Base-by-base conservation (phyloP, 2,113 vertebrate genomes). In the Nibea coibor region DNA sequence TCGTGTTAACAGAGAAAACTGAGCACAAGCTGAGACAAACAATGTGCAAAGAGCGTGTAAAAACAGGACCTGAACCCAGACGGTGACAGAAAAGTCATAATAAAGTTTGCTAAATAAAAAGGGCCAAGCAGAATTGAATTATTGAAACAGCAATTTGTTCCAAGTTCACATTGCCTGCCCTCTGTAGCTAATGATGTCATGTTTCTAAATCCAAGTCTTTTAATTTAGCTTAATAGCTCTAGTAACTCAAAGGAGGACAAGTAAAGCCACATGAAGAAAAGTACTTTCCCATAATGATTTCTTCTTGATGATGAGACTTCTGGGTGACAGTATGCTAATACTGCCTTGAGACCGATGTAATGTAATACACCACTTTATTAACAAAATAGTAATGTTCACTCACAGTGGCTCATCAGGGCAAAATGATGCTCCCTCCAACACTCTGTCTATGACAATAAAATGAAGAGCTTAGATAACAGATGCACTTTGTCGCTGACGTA, bases 101-200 rank as follows among this genome's bases (percentile, higher is more conserved):
- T 87, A 86, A 86, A 81, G 66, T 78, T 76, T n/a, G 70, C 66
- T 74, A 80, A 89, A 88, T 86, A 85, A 91, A 81, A 93, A 89
- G 72, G 82, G 66, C 78, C 35, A 92, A 59, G 74, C 43, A 53
- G 63, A 85, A 91, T 81, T 89, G 59, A 92, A 91, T 91, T 87
- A 91, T 87, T 88, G 61, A 88, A 74, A 58, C 53, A 83, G 85
- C 69, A 66, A 92, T 93, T 91, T 93, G 83, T 90, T 78, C 73
- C 24, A 61, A 90, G 83, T 91, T 87, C 78, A 83, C 84, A 90
- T 77, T 70, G 77, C 74, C 73, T 87, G 83, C 81, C 77, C 83
- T 89, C 83, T 88, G 84, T 67, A 63, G 69, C 72, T 85, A 86
- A 86, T 87, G 80, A 87, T 83, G 70, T 84, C 83, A 78, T 86